Conservation (phyloP, 2,797 vertebrate species). For the Karalla daura region DNA sequence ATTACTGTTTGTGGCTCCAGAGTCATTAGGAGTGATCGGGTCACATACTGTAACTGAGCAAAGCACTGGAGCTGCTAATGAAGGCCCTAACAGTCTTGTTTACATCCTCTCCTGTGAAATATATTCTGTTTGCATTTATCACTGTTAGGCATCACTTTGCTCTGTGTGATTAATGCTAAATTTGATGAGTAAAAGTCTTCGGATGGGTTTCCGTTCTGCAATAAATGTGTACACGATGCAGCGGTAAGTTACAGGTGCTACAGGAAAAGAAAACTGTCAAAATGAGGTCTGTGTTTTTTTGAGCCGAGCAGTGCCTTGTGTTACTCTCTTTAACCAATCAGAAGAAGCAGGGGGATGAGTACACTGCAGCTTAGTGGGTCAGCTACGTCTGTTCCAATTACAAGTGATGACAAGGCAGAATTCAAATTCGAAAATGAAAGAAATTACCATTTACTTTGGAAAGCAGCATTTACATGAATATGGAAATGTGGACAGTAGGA, state of each 20-base stretch:
- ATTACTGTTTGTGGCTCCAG: constrained; percentile 45
- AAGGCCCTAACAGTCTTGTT: constrained; percentile 50
- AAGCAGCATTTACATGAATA: constrained; percentile 68
- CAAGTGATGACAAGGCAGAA: constrained; percentile 62
- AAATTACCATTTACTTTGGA: constrained; percentile 58
- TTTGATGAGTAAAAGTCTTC: not conserved
- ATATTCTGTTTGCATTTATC: constrained; percentile 32
- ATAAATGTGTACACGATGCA: not conserved
- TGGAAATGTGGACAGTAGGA: constrained; percentile 63
- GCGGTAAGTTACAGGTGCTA: constrained; percentile 10
- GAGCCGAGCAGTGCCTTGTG: not conserved
- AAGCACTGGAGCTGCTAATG: constrained; percentile 52
- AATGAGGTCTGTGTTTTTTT: not conserved
- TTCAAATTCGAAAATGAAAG: constrained; percentile 53
- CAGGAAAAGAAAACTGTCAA: constrained; percentile 9
- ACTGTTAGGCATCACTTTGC: constrained; percentile 41
- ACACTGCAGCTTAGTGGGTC: constrained; percentile 10
- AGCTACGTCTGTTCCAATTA: constrained; percentile 51
- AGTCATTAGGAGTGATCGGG: constrained; percentile 56
- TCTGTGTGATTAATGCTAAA: constrained; percentile 9
- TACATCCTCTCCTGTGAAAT: constrained; percentile 38
- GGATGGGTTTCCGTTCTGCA: not conserved
- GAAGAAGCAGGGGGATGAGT: constrained; percentile 6
- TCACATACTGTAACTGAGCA: constrained; percentile 45
- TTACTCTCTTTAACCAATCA: constrained; percentile 37